Percentiles rank a stretch among this genome's conserved stretches.
These are phyloP conservation scores for Arrhamphus sclerolepis DNA, from an alignment of 2,797 vertebrate species.

Conservation along the genomic window DNA sequence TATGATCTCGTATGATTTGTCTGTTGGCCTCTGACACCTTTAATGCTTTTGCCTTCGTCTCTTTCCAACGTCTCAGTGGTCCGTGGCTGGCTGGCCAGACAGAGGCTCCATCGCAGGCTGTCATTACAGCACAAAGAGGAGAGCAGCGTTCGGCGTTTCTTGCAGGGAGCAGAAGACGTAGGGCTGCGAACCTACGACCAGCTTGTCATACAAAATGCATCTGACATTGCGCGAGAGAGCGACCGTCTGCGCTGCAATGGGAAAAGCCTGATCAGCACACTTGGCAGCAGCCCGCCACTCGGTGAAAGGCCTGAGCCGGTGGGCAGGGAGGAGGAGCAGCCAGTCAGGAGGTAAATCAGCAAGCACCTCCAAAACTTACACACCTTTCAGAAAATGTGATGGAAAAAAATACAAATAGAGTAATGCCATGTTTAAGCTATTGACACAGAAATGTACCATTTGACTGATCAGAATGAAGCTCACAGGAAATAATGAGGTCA, in stretches of 20 bases:
- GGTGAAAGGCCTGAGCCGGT: slow-evolving; percentile 84
- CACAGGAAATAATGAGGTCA: too few species aligned
- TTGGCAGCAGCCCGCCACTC: slow-evolving; percentile 75
- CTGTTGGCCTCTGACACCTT: slow-evolving; percentile 10
- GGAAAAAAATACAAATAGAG: too few species aligned
- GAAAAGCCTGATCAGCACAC: slow-evolving; percentile 75
- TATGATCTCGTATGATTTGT: neutral
- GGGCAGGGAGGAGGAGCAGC: slow-evolving; percentile 83
- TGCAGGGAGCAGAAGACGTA: slow-evolving; percentile 96
- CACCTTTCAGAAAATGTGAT: neutral
- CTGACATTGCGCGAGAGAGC: slow-evolving; percentile 81
- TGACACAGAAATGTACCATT: too few species aligned
- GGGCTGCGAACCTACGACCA: slow-evolving; percentile 95
- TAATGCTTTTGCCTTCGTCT: slow-evolving; percentile 8
- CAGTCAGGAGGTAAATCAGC: slow-evolving; percentile 81
- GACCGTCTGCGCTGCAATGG: slow-evolving; percentile 90
- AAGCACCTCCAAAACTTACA: neutral
- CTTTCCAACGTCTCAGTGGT: slow-evolving; percentile 75
- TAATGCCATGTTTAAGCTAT: too few species aligned
- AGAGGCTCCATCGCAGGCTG: slow-evolving; percentile 77
- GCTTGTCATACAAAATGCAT: slow-evolving; percentile 97
- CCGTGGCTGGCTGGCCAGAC: slow-evolving; percentile 91
- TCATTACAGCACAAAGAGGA: slow-evolving; percentile 81
- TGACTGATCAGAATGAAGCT: too few species aligned
- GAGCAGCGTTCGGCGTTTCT: slow-evolving; percentile 84